Evolutionary conservation across 2,888 invertebrate species (phyloP).

Genomic region (Conus canariensis): DNA sequence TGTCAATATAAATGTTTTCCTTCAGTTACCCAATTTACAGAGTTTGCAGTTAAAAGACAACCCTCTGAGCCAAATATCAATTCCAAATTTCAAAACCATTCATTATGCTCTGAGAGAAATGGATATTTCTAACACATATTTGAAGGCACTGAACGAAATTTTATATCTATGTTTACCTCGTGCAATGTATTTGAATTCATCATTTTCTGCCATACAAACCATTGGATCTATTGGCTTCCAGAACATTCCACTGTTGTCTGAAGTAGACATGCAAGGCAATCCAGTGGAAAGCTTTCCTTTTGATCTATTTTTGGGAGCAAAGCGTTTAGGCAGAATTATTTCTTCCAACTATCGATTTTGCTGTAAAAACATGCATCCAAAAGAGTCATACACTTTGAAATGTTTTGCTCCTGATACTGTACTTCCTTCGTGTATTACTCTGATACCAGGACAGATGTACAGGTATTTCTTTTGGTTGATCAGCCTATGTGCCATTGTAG

Average conservation of each 20-base stretch:
- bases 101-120: neutral
- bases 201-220: neutral
- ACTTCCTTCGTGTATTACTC: neutral
- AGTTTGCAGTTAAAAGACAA: neutral
- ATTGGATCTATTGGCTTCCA: neutral
- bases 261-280: neutral
- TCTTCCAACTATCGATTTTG: neutral
- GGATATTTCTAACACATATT: neutral
- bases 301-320: neutral
- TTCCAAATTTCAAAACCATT: neutral
- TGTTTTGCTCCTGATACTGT: neutral
- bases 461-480: neutral
- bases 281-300: neutral
- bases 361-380: neutral
- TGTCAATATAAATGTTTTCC: conserved; percentile 8
- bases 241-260: neutral
- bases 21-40: neutral
- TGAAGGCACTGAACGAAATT: neutral
- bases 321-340: neutral
- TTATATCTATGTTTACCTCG: neutral
- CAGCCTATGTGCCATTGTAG: neutral
- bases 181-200: neutral
- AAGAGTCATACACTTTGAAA: neutral
- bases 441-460: neutral
- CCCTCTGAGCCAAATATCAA: neutral